phyloP scores from a whole-genome alignment of 2,113 vertebrate genomes.

The Orcinus orca region DNA sequence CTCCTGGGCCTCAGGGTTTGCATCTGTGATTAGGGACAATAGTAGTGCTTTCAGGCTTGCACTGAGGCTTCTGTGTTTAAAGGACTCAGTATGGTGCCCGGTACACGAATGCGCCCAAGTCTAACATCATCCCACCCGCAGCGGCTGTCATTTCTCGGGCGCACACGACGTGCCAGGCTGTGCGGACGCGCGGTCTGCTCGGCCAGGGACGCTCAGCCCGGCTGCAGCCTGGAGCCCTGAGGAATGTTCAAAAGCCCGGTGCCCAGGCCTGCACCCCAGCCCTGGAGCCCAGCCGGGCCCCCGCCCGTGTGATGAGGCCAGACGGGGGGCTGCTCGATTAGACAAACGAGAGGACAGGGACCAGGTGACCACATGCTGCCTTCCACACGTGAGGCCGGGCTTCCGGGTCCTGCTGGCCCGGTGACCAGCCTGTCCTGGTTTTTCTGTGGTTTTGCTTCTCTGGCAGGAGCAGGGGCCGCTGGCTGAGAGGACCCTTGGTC shows the following conservation, averaged over 20 bases:
- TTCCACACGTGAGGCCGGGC: neutral
- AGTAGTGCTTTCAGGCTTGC: fast-evolving
- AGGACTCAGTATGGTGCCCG: fast-evolving
- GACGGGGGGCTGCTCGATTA: fast-evolving
- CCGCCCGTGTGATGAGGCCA: fast-evolving
- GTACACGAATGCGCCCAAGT: fast-evolving
- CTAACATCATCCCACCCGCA: fast-evolving
- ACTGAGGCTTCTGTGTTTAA: fast-evolving
- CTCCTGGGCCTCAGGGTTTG: fast-evolving
- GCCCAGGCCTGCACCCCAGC: neutral
- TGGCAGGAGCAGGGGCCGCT: fast-evolving
- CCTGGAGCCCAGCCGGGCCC: neutral
- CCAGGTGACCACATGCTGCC: neutral
- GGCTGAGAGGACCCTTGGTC: neutral
- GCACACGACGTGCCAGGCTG: fast-evolving
- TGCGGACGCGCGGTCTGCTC: fast-evolving
- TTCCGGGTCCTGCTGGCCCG: neutral
- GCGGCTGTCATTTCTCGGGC: too few relatives aligned
- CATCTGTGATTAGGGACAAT: fast-evolving
- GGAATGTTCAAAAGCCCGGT: neutral
- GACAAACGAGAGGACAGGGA: fast-evolving
- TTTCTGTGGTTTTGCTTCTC: neutral
- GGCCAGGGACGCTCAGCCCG: neutral
- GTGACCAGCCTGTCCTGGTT: fast-evolving
- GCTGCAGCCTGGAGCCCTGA: fast-evolving